These are phyloP conservation scores for Tribolium madens DNA, from an alignment of 1,140 invertebrate species.

Conservation along the genomic window DNA sequence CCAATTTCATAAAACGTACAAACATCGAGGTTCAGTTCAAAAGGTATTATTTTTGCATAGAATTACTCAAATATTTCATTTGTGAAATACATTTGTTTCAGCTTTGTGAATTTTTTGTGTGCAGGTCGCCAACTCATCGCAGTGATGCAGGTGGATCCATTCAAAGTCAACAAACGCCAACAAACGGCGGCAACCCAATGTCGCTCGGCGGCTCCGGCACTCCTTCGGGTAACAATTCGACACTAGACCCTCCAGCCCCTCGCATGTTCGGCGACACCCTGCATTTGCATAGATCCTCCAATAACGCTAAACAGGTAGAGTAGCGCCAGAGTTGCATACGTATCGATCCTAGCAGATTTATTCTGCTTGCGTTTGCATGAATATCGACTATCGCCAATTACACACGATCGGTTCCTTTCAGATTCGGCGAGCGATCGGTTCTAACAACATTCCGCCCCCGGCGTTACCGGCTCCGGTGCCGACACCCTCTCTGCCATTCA, in stretches of 20 bases:
- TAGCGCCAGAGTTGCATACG: constrained; percentile 46
- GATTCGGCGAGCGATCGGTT: constrained; percentile 67
- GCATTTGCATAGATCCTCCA: constrained; percentile 65
- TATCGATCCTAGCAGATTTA: constrained; percentile 13
- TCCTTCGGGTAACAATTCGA: constrained; percentile 68
- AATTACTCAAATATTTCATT: too few species aligned
- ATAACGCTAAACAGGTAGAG: constrained; percentile 68
- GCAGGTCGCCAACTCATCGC: constrained; percentile 60
- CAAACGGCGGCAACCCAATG: constrained; percentile 48
- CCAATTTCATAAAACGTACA: too few species aligned
- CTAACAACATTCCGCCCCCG: constrained; percentile 71
- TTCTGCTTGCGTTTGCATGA: background rate
- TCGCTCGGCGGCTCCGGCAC: constrained; percentile 64
- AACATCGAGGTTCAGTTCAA: too few species aligned
- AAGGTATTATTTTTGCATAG: too few species aligned
- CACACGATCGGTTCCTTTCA: constrained; percentile 51
- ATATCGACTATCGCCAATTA: background rate
- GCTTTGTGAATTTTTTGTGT: constrained; percentile 31
- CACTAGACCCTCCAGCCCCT: constrained; percentile 67
- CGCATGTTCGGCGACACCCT: constrained; percentile 74
- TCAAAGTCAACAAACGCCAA: constrained; percentile 53
- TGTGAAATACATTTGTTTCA: too few species aligned
- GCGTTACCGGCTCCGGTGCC: constrained; percentile 76
- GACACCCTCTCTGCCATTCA: constrained; percentile 66
- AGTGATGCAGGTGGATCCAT: constrained; percentile 52